A percentile compares a stretch with the other conserved stretches of the same genome.
Conservation (phyloP, 2,113 vertebrate species). For the Patagioenas fasciata region DNA sequence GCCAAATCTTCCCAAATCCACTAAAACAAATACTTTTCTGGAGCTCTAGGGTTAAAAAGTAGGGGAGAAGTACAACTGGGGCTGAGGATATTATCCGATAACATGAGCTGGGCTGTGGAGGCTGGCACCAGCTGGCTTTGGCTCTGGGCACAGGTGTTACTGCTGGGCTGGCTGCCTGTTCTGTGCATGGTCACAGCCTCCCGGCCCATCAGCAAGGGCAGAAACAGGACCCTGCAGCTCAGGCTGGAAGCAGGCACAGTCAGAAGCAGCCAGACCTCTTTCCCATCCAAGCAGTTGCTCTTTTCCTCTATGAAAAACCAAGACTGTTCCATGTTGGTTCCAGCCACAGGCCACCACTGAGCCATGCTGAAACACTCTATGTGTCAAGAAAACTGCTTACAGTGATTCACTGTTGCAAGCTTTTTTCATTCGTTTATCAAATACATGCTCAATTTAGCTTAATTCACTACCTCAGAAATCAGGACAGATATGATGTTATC, state of each 20-base stretch:
- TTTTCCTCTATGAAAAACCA: neutral
- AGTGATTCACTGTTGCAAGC: neutral
- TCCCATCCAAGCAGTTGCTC: neutral
- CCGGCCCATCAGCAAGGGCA: neutral
- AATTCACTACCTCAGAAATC: neutral
- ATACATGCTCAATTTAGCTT: neutral
- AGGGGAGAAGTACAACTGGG: neutral
- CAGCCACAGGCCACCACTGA: neutral
- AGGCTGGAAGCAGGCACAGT: neutral
- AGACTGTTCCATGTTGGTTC: neutral
- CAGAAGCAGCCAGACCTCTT: neutral
- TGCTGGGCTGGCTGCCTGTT: neutral
- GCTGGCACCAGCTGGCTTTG: neutral
- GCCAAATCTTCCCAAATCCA: neutral
- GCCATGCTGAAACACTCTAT: neutral
- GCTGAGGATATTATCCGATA: fast-evolving
- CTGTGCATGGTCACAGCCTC: neutral
- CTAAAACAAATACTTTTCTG: neutral
- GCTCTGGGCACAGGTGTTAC: neutral
- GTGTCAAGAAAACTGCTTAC: neutral
- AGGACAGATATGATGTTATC: neutral
- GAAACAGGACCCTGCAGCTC: neutral
- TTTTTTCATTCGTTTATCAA: neutral
- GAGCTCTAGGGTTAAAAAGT: neutral
- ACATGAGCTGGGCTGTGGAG: neutral